phyloP scores from a whole-genome alignment of 1,140 invertebrate species.

The Hirudo medicinalis region DNA sequence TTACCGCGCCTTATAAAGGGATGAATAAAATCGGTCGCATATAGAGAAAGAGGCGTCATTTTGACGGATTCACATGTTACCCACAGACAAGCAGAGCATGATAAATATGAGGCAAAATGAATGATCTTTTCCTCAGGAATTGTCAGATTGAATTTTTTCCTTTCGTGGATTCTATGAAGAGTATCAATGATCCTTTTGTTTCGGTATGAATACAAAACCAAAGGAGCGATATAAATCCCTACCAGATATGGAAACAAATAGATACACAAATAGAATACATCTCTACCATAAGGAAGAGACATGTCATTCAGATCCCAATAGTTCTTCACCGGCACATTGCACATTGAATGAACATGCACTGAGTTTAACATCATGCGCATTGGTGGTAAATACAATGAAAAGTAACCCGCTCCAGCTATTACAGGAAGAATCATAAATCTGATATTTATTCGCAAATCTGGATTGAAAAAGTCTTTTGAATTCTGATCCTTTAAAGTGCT shows the following conservation, averaged over 20 bases:
- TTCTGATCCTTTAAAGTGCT: too few species aligned
- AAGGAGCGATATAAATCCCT: not conserved
- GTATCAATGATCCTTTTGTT: not conserved
- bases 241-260: not conserved
- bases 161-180: not conserved
- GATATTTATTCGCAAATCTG: too few species aligned
- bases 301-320: slow-evolving; percentile 7
- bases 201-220: not conserved
- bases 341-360: not conserved
- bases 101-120: not conserved
- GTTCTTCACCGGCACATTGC: not conserved
- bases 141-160: not conserved
- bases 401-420: too few species aligned
- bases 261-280: not conserved
- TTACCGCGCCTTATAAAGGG: not conserved
- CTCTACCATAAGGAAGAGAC: not conserved
- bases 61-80: not conserved
- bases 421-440: too few species aligned
- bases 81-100: not conserved
- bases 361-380: too few species aligned
- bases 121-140: not conserved
- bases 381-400: too few species aligned
- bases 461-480: too few species aligned
- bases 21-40: not conserved
- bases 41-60: not conserved